Base-by-base conservation (phyloP, 2,888 invertebrate genomes). In the Thelaira solivaga region DNA sequence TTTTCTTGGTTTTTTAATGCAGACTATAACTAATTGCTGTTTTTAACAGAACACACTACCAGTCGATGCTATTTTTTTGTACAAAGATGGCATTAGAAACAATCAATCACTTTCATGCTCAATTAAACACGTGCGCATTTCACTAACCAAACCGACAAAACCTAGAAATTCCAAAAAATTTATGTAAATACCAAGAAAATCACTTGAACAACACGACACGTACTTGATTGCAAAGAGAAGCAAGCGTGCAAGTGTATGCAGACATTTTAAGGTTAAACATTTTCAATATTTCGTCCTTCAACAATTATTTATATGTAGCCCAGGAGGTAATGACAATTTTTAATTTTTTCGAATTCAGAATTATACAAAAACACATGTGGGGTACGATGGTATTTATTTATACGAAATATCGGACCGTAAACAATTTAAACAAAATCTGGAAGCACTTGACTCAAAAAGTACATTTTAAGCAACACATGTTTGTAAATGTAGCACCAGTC, bases 381-480 rank as follows among this genome's bases (percentile, higher is more conserved):
- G n/a, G n/a, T n/a, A n/a, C n/a, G n/a, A n/a, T n/a, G n/a, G n/a
- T n/a, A n/a, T n/a, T n/a, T n/a, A n/a, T n/a, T n/a, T n/a, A n/a
- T n/a, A n/a, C n/a, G n/a, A n/a, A n/a, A n/a, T n/a, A n/a, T n/a
- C n/a, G n/a, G n/a, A n/a, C n/a, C n/a, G n/a, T n/a, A n/a, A n/a
- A n/a, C n/a, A n/a, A n/a, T n/a, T n/a, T n/a, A n/a, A n/a, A n/a
- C n/a, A 69, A 39, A 16, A 53, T 76, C 76, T 76, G 76, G 69
- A 76, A 76, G 47, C 59, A 76, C 69, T 76, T 76, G 76, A 61
- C 69, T 51, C 22, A 16, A 16, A 16, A 26, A 7, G 10, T 18
- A 6, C 11, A 13, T 11, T 11, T n/a, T 6, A 4, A 13, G 24
- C 8, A 34, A 24, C 1, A 8, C 18, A 36, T 36, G 11, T n/a